Evolutionary conservation across 2,113 vertebrate genomes (phyloP), one percentile per base, ranked within the genome.

Genomic region (Talpa occidentalis): DNA sequence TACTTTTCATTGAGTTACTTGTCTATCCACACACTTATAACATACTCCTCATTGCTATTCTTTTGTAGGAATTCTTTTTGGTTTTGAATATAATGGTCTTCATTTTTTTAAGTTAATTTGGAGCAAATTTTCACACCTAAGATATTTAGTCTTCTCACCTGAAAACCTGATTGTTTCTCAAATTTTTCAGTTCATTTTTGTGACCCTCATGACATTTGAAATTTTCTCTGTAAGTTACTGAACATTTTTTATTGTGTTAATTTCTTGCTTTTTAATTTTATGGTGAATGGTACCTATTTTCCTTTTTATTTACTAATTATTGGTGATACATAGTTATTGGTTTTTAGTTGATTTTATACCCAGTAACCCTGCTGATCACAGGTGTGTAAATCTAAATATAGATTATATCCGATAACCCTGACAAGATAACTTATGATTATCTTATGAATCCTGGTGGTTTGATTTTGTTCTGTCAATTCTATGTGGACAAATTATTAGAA

Each of bases 1-100:
- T 73, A 37, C 19, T 56, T 44, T 54, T 49, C 24, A 69, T 42
- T 82, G 24, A 78, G 72, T 14, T 49, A 3, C 44, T 81, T 81
- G 12, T 49, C 54, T 84, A 6, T 42, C 17, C 12, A 52, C 16
- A 78, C 1, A 47, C 3, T 60, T 37, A 73, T 70, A 17, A 12
- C 87, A 22, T 69, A n/a, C 1, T 11, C 26, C 60, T 62, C 17
- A 62, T 62, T 62, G 8, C 40, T 74, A 37, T 44, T 59, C 21
- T 52, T 54, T 64, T 74, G 47, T 44, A 86, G 30, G 19, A 82
- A 42, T 93, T 93, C 26, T 87, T 10, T 79, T 93, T 89, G 35
- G 24, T 77, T 83, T 91, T 85, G 1, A 66, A 72, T 78, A n/a
- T 74, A 64, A 76, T 79, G 4, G 5, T 78, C 24, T 90, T 94